Base-by-base conservation (phyloP, 1,140 invertebrate species). In the Ostrea edulis region DNA sequence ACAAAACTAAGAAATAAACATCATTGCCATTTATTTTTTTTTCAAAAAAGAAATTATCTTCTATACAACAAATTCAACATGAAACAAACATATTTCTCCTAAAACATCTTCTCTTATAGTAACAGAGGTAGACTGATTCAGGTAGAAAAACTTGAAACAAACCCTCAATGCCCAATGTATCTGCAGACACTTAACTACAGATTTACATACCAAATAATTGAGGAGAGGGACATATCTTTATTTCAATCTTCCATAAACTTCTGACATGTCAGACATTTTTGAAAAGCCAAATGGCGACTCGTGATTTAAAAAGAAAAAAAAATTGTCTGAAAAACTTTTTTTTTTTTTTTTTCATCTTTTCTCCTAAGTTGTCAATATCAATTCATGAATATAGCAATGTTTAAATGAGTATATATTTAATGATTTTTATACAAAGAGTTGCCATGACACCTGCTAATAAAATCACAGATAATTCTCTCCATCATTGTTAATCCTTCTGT, bases 401-500 rank as follows among this genome's bases (percentile, higher is more conserved):
- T 62, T 25, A 29, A 5, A 12, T 77, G 68, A 77, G 68, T 77
- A 77, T 71, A 71, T 35, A 29, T 77, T 77, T 29, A 77, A 22
- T 44, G 68, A 77, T 29, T 77, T 22, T 29, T 62, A 62, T 62
- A n/a, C 14, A 62, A 62, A 62, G 55, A 20, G 55, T 62, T 29
- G 68, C 68, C 25, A 77, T 35, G 68, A 29, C 25, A 77, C 25
- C 68, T 77, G 68, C 22, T 25, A 77, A 77, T 77, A 25, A 22
- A 77, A 77, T 77, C 68, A 77, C 68, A 77, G 68, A 77, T 35
- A 77, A 29, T 29, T 77, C 7, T 77, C 7, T 77, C 29, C 25
- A 25, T 77, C 29, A 14, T 25, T 77, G 22, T 62, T 7, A 62
- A n/a, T 62, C 2, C n/a, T 62, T 62, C n/a, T 62, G 55, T n/a